A percentile compares a stretch with the other conserved stretches of the same genome.
Conservation (phyloP, 2,888 invertebrate genomes). For the Chymomyza caudatula region DNA sequence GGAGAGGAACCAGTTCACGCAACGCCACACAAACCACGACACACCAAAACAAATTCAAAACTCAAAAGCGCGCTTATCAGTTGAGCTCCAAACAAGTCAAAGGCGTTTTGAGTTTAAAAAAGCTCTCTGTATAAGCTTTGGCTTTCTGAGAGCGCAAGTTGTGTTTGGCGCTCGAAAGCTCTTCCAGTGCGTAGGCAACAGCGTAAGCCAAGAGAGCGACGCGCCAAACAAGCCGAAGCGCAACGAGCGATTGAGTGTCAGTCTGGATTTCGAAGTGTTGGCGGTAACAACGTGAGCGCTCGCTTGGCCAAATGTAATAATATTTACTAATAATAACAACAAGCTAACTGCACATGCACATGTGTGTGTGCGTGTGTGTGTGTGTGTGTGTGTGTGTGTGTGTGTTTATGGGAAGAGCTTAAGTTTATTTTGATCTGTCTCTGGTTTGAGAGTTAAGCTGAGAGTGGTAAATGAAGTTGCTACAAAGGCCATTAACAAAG, state of each 20-base stretch:
- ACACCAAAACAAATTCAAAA: neutral
- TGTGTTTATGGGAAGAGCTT: neutral
- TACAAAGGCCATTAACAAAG: neutral
- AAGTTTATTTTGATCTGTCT: slow-evolving; percentile 1
- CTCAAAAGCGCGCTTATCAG: neutral
- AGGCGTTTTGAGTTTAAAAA: slow-evolving; percentile 30
- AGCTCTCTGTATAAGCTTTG: slow-evolving; percentile 22
- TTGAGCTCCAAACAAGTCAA: slow-evolving; percentile 18
- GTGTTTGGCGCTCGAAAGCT: slow-evolving; percentile 37
- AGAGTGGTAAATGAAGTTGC: neutral
- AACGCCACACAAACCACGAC: neutral
- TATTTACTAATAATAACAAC: neutral
- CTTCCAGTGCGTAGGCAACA: slow-evolving; percentile 38
- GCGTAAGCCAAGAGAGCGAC: slow-evolving; percentile 22
- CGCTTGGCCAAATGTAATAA: slow-evolving; percentile 25
- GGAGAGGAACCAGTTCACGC: neutral
- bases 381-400: neutral
- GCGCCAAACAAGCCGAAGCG: slow-evolving; percentile 13
- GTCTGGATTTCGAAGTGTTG: slow-evolving; percentile 67
- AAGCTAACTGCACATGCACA: neutral
- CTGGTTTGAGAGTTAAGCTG: neutral
- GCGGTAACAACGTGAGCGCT: slow-evolving; percentile 61
- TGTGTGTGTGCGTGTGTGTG: neutral
- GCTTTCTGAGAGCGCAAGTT: slow-evolving; percentile 47
- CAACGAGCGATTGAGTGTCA: slow-evolving; percentile 38